Percentiles rank a stretch among this genome's conserved stretches.
These are phyloP conservation scores for Gambusia holbrooki DNA, from an alignment of 2,113 vertebrate species.

Conservation along the genomic window DNA sequence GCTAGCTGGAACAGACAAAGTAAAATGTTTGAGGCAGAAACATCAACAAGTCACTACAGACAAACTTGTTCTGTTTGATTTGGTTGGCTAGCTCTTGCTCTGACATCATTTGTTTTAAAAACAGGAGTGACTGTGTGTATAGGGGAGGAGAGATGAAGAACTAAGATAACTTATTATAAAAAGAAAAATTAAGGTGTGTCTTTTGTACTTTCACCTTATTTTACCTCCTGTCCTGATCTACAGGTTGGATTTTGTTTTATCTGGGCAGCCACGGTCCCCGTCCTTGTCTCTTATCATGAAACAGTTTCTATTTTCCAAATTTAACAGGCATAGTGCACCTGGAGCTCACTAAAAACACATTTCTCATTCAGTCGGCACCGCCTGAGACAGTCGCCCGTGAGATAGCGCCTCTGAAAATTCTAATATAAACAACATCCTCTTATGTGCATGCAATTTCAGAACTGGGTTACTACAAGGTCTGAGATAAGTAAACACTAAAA, in stretches of 20 bases:
- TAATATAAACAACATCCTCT: conserved; percentile 26
- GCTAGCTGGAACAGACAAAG: conserved; percentile 15
- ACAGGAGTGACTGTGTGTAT: conserved; percentile 41
- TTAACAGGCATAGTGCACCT: conserved; percentile 11
- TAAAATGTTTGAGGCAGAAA: conserved; percentile 42
- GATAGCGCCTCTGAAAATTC: conserved; percentile 11
- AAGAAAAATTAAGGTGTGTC: conserved; percentile 20
- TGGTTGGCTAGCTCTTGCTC: conserved; percentile 47
- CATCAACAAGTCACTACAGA: conserved; percentile 34
- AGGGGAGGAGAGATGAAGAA: conserved; percentile 28
- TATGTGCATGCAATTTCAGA: conserved; percentile 39
- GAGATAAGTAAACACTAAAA: conserved; percentile 30
- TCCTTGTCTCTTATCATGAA: conserved; percentile 37
- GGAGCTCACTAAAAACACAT: conserved; percentile 27
- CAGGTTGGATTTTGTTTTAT: conserved; percentile 16
- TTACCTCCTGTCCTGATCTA: conserved; percentile 12
- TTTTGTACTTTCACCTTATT: conserved; percentile 20
- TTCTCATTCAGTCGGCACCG: conserved; percentile 27
- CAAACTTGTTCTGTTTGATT: conserved; percentile 50
- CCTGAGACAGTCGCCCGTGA: conserved; percentile 15
- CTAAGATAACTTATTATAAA: conserved; percentile 14
- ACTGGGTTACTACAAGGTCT: conserved; percentile 12
- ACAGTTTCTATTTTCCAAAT: conserved; percentile 28
- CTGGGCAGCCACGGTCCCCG: neutral
- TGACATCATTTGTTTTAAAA: conserved; percentile 57